Base-by-base conservation (phyloP, 2,888 invertebrate genomes). In the Brachypterus glaber region DNA sequence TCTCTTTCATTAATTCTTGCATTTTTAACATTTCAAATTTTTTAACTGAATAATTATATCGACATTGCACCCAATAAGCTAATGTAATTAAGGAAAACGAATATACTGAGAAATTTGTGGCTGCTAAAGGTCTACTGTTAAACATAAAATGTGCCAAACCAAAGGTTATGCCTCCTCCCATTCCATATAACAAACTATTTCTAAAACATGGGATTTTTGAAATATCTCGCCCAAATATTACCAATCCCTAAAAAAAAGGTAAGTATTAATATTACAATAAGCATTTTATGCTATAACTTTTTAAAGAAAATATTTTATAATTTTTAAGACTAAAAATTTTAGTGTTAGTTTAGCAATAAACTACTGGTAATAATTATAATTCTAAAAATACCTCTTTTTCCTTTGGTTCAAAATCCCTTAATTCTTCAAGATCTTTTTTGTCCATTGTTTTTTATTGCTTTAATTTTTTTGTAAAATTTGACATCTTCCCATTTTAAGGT, bases 171-270 rank as follows among this genome's bases (percentile, higher is more conserved):
- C 87, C 87, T 30, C 81, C 72, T 34, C 73, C 63, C 35, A 86
- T 74, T 7, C 87, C 86, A 62, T 81, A 80, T 0, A 88, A 58
- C 54, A 82, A 80, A 58, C 83, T 83, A 53, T 76, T 77, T 44
- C 84, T 72, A 60, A 86, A 87, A 62, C 89, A 89, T 1, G 86
- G 86, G 41, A 88, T 81, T 65, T 81, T 72, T 0, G 79, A 67
- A 14, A 86, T 59, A 63, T 86, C 81, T 49, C 77, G 70, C 7
- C 85, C 85, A 60, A 84, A 83, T 33, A 85, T 49, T 8, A 71
- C 58, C 4, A 80, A 47, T 18, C 72, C 67, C 77, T 79, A 63
- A 36, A 67, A 67, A 31, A 44, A 41, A 46, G n/a, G n/a, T n/a
- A n/a, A n/a, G n/a, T n/a, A n/a, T n/a, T n/a, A n/a, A n/a, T n/a